Evolutionary conservation across 2,797 vertebrate genomes (phyloP).

Genomic region (Ceryle rudis): DNA sequence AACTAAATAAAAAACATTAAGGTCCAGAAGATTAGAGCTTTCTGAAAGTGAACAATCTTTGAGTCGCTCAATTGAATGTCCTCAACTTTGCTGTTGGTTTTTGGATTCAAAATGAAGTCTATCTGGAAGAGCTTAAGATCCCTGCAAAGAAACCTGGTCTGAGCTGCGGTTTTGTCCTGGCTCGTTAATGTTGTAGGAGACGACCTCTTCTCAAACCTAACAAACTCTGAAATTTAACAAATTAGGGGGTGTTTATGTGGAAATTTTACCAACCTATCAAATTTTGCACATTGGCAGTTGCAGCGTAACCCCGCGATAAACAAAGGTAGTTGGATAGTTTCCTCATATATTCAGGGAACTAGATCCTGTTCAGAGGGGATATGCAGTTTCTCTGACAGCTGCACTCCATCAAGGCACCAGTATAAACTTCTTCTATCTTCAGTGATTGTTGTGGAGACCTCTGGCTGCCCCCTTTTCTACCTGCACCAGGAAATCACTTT

Average conservation of each 20-base stretch:
- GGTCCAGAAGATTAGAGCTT: neutral
- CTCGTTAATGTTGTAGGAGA: neutral
- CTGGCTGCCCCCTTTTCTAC: neutral
- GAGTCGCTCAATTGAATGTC: rapidly evolving
- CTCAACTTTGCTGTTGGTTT: neutral
- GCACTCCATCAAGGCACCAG: neutral
- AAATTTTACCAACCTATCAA: neutral
- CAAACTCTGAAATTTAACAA: neutral
- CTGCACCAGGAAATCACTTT: neutral
- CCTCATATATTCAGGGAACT: neutral
- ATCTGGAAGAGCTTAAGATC: neutral
- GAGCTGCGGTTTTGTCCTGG: neutral
- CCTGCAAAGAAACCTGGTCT: neutral
- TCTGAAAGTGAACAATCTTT: neutral
- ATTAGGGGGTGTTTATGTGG: neutral
- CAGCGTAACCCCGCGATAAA: neutral
- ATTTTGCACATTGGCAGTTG: neutral
- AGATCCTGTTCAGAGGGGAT: neutral
- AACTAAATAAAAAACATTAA: neutral
- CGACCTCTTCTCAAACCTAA: neutral
- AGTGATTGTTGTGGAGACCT: neutral
- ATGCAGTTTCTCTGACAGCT: neutral
- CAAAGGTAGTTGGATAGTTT: neutral
- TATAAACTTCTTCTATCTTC: neutral
- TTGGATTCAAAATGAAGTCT: neutral